Evolutionary conservation across 2,888 invertebrate species (phyloP), one percentile per base, ranked within the genome.

Genomic region (Xanthia togata): DNA sequence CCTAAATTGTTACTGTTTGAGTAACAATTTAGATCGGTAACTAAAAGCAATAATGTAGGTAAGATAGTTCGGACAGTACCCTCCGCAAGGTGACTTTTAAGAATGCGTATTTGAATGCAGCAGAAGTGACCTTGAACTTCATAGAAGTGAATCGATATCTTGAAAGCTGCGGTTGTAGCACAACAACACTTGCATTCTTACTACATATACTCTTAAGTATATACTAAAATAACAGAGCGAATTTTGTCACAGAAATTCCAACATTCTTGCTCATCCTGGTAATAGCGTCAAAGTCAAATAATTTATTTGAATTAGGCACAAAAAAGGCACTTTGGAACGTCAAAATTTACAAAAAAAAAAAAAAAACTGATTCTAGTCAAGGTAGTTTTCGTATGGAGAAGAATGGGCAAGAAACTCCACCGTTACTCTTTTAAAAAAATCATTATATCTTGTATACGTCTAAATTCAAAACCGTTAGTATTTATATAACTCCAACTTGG

Each of bases 81-180:
- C 23, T n/a, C 41, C n/a, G 2, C 63, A 50, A 80, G 47, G 64
- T 69, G 26, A 62, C 47, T 73, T 77, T 59, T 59, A 59, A 77
- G 68, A 83, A 76, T 83, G 84, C 77, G 81, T 68, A 80, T 83
- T 73, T 71, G 70, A 77, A 83, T 83, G 84, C 82, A 84, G 82
- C 57, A 71, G 50, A 23, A 62, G 38, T 62, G 81, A 4, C 82
- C 82, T 65, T 83, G 84, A 73, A 80, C 84, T 79, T 70, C 23
- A 20, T 59, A 76, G 8, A 50, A 60, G 47, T 73, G 44, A 68
- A 83, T 80, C 81, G 73, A 77, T 81, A 81, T 73, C 53, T 62
- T 55, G 31, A 68, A 81, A 70, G 20, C 73, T 77, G 26, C 41
- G 44, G 20, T 41, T 63, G 23, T 35, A 41, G 5, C 31, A 73